Evolutionary conservation across 2,888 invertebrate species (phyloP), one percentile per base, ranked within the genome.

Genomic region (Epistrophe grossulariae): DNA sequence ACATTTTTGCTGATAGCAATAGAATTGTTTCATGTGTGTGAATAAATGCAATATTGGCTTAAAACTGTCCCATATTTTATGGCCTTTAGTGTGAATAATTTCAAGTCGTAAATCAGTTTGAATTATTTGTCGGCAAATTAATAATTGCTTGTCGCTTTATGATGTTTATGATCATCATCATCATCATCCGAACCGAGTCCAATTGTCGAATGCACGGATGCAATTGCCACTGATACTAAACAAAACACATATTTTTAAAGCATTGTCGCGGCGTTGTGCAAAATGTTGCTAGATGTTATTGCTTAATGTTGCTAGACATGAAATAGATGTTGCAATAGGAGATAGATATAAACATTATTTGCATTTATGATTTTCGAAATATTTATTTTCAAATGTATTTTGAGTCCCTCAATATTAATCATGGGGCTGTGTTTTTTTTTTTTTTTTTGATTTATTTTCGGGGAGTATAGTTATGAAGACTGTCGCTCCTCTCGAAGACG

Each of bases 91-190:
- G 88, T 89, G 89, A 89, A 89, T 88, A 87, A 89, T 89, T 89
- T 88, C 71, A 84, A 87, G 82, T 84, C 88, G 87, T 89, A 89
- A 89, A 89, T 89, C 89, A 89, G 87, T 84, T 87, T 89, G 87
- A 89, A 88, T 89, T 89, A 89, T 89, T 88, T 88, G 88, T 87
- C 87, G 88, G 89, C 88, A 84, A 89, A 89, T 89, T 89, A 89
- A 88, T 88, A 89, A 89, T 89, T 88, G 81, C 85, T 88, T 85
- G 84, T 88, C 88, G 84, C 78, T 88, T 82, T 88, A 79, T 88
- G 88, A 84, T 87, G 87, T 88, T 82, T 88, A 84, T 84, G 88
- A 84, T 88, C 8, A 62, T 24, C 24, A 62, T 24, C 24, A 62
- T 15, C 40, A 43, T 40, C 62, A 43, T 62, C 24, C 57, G 79